Percentiles rank a stretch among this genome's conserved stretches.
These are phyloP conservation scores for Helicoverpa zea DNA, from an alignment of 1,140 invertebrate species.

Conservation along the genomic window DNA sequence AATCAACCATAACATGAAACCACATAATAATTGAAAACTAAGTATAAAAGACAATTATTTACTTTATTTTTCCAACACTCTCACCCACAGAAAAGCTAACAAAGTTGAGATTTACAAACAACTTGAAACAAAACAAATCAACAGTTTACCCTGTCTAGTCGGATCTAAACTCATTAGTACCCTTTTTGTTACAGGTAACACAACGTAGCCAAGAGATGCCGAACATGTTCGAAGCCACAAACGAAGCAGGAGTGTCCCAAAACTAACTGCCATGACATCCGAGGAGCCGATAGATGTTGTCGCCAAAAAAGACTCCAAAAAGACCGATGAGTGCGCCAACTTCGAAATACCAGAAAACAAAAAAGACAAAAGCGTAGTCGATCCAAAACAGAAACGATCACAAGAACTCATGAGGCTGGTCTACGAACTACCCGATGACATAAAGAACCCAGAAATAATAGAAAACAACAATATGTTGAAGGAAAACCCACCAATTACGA, in stretches of 20 bases:
- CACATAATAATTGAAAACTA: background rate
- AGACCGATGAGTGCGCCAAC: slow-evolving; percentile 65
- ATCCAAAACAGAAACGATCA: slow-evolving; percentile 71
- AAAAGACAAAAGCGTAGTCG: slow-evolving; percentile 66
- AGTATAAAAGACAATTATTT: background rate
- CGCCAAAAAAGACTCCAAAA: slow-evolving; percentile 74
- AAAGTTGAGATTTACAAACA: slow-evolving; percentile 27
- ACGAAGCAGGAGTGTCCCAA: slow-evolving; percentile 44
- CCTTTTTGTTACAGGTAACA: slow-evolving; percentile 42
- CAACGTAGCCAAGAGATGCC: slow-evolving; percentile 65
- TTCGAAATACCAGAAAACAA: slow-evolving; percentile 65
- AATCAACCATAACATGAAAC: background rate
- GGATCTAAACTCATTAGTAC: background rate
- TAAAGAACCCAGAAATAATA: slow-evolving; percentile 61
- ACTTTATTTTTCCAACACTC: background rate
- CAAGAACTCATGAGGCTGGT: slow-evolving; percentile 84
- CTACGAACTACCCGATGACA: slow-evolving; percentile 82
- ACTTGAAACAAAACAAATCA: slow-evolving; percentile 39
- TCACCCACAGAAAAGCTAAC: slow-evolving; percentile 5
- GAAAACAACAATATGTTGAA: slow-evolving; percentile 81
- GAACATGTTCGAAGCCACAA: slow-evolving; percentile 46
- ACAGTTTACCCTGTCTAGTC: slow-evolving; percentile 30
- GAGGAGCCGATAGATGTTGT: slow-evolving; percentile 80
- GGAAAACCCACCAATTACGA: slow-evolving; percentile 82
- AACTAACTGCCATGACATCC: slow-evolving; percentile 79